A percentile compares a stretch with the other conserved stretches of the same genome.
These are phyloP conservation scores for Arnoldichthys spilopterus DNA, from an alignment of 2,797 vertebrate species.

Conservation along the genomic window DNA sequence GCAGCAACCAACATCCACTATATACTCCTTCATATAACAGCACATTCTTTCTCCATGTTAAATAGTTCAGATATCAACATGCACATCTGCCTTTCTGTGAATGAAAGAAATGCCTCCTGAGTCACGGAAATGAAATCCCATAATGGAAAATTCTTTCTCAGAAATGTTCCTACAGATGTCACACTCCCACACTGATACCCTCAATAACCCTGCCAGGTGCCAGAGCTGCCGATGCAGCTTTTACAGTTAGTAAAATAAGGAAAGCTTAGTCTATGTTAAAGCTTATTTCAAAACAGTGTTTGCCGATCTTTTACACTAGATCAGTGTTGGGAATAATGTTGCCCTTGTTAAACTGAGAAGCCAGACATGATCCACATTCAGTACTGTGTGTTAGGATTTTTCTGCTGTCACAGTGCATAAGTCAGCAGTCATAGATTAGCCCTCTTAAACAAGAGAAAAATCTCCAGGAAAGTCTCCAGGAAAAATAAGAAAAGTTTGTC, in stretches of 20 bases:
- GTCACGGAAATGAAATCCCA: neutral
- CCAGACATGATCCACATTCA: neutral
- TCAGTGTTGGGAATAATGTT: neutral
- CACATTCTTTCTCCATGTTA: neutral
- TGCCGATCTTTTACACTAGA: neutral
- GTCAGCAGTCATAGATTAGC: neutral
- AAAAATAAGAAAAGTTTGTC: constrained; percentile 42
- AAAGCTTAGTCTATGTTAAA: neutral
- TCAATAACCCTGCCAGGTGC: neutral
- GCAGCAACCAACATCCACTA: neutral
- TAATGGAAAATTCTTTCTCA: neutral
- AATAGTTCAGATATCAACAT: neutral
- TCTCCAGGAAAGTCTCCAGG: neutral
- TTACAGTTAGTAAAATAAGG: neutral
- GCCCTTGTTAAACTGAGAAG: neutral
- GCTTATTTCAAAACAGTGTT: neutral
- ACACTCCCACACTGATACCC: neutral
- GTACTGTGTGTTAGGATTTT: too few relatives aligned
- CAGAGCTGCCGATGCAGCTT: neutral
- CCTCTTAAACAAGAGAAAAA: neutral
- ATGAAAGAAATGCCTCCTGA: neutral
- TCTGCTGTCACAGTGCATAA: too few relatives aligned
- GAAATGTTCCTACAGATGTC: neutral
- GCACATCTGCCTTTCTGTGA: neutral
- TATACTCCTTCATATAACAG: neutral